phyloP scores from a whole-genome alignment of 2,113 vertebrate genomes.

The Dasyurus viverrinus region DNA sequence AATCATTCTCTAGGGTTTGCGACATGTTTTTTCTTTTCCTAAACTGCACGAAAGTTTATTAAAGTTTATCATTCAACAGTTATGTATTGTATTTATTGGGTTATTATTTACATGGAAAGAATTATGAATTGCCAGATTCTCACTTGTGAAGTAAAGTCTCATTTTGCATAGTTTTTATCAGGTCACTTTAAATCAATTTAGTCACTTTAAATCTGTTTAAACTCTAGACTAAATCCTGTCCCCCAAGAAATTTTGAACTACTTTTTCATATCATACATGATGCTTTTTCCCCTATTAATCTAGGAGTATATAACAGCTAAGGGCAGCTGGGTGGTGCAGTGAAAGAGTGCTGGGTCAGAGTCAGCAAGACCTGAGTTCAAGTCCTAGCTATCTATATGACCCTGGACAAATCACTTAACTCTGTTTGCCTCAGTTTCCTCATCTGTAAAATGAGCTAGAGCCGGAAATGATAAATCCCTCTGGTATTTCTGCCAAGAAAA shows the following conservation, averaged over 20 bases:
- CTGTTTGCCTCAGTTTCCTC: not conserved
- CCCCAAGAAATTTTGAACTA: not conserved
- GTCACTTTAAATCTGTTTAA: not conserved
- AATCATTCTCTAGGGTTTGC: not conserved
- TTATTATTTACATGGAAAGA: not conserved
- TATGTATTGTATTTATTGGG: not conserved
- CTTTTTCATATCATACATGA: not conserved
- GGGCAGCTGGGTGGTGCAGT: not conserved
- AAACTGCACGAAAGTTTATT: not conserved
- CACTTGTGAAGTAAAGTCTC: not conserved
- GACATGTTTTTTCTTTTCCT: not conserved
- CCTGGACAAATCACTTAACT: not conserved
- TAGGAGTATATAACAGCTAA: not conserved
- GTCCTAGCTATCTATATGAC: not conserved
- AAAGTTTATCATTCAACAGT: not conserved
- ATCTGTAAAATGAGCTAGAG: not conserved
- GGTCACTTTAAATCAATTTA: no score
- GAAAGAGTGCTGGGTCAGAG: not conserved
- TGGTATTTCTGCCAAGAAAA: not conserved
- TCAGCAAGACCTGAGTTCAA: not conserved
- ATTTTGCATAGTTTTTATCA: not conserved
- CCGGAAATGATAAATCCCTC: not conserved
- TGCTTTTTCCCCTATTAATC: not conserved
- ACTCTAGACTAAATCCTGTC: not conserved
- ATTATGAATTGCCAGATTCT: not conserved